phyloP scores from a whole-genome alignment of 2,113 vertebrate species.

The Synodontis membranacea region DNA sequence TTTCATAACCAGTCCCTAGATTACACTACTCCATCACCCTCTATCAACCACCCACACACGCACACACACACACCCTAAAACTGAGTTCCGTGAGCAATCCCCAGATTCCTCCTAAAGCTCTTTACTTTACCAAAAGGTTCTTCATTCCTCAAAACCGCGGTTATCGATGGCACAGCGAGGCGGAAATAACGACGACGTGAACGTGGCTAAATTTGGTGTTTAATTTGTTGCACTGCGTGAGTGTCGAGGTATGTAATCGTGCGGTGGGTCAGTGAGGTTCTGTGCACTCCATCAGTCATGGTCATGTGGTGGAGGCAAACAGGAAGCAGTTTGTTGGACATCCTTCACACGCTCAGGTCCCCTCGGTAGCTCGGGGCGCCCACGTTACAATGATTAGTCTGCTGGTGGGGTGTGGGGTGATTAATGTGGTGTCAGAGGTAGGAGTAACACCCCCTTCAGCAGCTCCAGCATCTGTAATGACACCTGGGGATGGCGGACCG shows the following conservation, averaged over 20 bases:
- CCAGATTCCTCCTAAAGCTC: conserved; percentile 31
- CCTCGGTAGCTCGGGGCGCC: conserved; percentile 55
- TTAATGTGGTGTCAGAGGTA: conserved; percentile 77
- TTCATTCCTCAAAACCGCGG: conserved; percentile 39
- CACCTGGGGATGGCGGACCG: conserved; percentile 69
- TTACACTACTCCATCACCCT: not conserved
- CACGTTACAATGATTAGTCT: conserved; percentile 70
- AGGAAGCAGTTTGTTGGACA: conserved; percentile 74
- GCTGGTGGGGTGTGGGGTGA: conserved; percentile 63
- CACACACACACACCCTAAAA: not conserved
- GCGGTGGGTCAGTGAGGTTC: conserved; percentile 72
- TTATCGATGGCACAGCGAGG: conserved; percentile 28
- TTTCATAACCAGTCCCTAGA: not conserved
- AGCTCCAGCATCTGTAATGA: conserved; percentile 72
- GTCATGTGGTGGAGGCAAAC: conserved; percentile 70
- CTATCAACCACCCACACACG: not conserved
- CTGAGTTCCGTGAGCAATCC: conserved; percentile 7
- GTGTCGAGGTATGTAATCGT: conserved; percentile 73
- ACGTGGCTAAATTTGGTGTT: conserved; percentile 30
- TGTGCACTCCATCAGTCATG: conserved; percentile 72
- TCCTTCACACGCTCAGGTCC: conserved; percentile 69
- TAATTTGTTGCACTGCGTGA: conserved; percentile 44
- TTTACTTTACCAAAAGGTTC: conserved; percentile 33
- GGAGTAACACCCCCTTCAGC: conserved; percentile 59
- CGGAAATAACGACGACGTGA: conserved; percentile 36